Percentiles rank a stretch among this genome's conserved stretches.
These are phyloP conservation scores for Hozukius guyotensis DNA, from an alignment of 2,797 vertebrate species.

Conservation along the genomic window DNA sequence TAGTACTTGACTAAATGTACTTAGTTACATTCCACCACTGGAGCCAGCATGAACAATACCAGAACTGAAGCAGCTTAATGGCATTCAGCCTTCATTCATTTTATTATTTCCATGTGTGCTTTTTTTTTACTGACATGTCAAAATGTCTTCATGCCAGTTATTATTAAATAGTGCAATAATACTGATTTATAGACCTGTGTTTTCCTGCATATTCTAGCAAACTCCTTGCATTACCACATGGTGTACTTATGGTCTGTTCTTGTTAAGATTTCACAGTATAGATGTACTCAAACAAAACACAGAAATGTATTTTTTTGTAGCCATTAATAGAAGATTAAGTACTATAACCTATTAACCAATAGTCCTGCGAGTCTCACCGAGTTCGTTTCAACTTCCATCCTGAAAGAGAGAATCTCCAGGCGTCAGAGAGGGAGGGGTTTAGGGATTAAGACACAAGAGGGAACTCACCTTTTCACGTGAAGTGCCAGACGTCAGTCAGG, in stretches of 20 bases:
- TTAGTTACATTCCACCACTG: too few relatives aligned
- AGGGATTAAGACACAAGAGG: constrained; percentile 68
- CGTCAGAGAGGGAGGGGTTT: constrained; percentile 28
- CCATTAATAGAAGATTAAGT: background rate
- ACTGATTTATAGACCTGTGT: background rate
- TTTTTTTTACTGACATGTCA: background rate
- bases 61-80: background rate
- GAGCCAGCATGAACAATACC: background rate
- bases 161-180: background rate
- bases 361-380: background rate
- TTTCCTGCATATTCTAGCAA: background rate
- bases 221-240: background rate
- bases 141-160: background rate
- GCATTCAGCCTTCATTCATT: background rate
- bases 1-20: too few relatives aligned
- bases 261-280: background rate
- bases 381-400: constrained; percentile 23
- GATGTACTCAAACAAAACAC: background rate
- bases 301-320: background rate
- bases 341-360: background rate
- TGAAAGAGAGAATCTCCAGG: constrained; percentile 59
- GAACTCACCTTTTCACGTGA: constrained; percentile 74
- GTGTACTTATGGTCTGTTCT: background rate
- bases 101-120: background rate
- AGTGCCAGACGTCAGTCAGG: constrained; percentile 44